Evolutionary conservation across 2,888 invertebrate genomes (phyloP).

Genomic region (Lycaena phlaeas): DNA sequence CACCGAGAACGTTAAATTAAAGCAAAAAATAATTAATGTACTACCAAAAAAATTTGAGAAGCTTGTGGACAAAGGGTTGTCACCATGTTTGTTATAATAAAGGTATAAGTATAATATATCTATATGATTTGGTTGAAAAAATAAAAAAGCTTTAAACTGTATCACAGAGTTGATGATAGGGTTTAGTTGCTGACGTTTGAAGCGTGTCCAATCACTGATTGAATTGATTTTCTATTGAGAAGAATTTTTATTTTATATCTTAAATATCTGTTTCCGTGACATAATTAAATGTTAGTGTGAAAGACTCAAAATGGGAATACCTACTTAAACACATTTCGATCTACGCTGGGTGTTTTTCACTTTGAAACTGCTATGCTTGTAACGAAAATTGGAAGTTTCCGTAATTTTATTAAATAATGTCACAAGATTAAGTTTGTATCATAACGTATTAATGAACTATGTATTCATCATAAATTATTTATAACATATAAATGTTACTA

Average conservation of each 20-base stretch:
- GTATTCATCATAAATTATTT: too few relatives aligned
- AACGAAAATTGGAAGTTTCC: too few relatives aligned
- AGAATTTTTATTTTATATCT: constrained; percentile 35
- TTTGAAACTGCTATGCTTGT: too few relatives aligned
- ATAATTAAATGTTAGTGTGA: constrained; percentile 39
- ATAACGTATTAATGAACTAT: too few relatives aligned
- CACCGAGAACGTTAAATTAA: constrained; percentile 47
- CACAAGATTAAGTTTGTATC: too few relatives aligned
- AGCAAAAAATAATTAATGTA: constrained; percentile 40
- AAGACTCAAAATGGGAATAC: constrained; percentile 8
- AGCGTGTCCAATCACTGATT: constrained; percentile 56
- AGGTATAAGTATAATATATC: background rate
- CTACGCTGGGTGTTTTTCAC: background rate
- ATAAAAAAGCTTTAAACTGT: background rate
- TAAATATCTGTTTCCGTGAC: constrained; percentile 31
- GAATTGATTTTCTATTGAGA: constrained; percentile 64
- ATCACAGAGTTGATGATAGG: background rate
- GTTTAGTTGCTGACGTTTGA: constrained; percentile 31
- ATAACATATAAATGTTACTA: too few relatives aligned
- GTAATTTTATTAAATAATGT: too few relatives aligned
- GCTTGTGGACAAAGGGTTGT: constrained; percentile 55
- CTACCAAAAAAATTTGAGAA: constrained; percentile 59
- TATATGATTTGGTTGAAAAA: background rate
- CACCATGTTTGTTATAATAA: constrained; percentile 1
- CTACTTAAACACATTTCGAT: background rate